phyloP scores from a whole-genome alignment of 1,140 invertebrate genomes.

The Drosophila tani region DNA sequence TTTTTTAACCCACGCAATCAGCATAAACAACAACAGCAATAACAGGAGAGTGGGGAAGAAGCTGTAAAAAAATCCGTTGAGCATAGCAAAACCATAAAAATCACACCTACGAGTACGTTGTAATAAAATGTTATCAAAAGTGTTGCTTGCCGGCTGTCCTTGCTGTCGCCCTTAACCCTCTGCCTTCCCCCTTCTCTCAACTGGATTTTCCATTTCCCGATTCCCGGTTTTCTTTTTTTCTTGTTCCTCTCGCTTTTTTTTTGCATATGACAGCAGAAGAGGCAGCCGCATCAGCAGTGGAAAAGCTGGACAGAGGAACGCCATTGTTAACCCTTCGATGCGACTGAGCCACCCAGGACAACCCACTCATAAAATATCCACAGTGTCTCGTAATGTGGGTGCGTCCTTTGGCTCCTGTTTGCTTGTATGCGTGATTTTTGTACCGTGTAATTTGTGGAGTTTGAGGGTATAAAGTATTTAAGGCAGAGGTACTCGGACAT shows the following conservation, averaged over 20 bases:
- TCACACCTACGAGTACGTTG: constrained; percentile 83
- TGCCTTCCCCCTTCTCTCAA: neutral
- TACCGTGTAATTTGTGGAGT: neutral
- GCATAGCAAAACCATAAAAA: constrained; percentile 82
- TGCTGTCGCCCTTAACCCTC: constrained; percentile 44
- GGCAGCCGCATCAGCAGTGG: constrained; percentile 29
- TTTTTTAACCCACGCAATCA: constrained; percentile 58
- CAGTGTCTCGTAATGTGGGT: constrained; percentile 64
- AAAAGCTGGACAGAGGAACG: constrained; percentile 60
- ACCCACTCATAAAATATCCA: constrained; percentile 69
- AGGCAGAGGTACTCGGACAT: neutral
- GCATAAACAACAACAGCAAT: constrained; percentile 67
- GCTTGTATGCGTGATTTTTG: constrained; percentile 37
- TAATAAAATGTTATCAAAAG: constrained; percentile 84
- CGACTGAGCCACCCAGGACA: constrained; percentile 15
- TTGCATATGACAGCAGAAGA: constrained; percentile 78
- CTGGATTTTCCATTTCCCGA: constrained; percentile 36
- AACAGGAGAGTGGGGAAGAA: neutral
- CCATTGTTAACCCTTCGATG: constrained; percentile 75
- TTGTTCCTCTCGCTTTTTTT: constrained; percentile 45
- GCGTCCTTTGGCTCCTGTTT: constrained; percentile 52
- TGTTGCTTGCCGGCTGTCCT: constrained; percentile 68
- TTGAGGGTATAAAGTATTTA: neutral
- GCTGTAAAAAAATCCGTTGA: constrained; percentile 73
- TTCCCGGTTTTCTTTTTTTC: constrained; percentile 4